Evolutionary conservation across 2,113 vertebrate genomes (phyloP).

Genomic region (Rhinichthys klamathensis): DNA sequence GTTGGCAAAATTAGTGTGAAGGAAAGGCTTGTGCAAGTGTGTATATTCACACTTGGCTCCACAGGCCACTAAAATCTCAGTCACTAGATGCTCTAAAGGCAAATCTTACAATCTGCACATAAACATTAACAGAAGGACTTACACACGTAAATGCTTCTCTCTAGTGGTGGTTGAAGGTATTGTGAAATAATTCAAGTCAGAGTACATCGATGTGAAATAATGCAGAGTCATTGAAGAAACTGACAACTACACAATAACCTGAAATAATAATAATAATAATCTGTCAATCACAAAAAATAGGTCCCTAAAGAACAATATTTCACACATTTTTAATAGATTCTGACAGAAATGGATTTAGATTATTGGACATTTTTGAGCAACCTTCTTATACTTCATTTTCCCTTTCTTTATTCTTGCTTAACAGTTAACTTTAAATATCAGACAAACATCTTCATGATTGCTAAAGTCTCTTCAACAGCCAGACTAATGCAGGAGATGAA

Average conservation of each 20-base stretch:
- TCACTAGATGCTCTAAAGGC: neutral
- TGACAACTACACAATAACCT: neutral
- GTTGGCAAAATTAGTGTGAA: neutral
- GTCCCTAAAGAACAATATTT: no score
- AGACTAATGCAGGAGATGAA: no score
- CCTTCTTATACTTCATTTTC: no score
- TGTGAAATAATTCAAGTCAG: neutral
- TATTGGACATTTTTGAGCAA: no score
- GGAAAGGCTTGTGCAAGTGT: neutral
- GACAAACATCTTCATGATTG: no score
- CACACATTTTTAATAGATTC: no score
- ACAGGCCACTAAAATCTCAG: neutral
- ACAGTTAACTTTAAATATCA: no score
- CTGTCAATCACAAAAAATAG: neutral
- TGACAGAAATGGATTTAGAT: no score
- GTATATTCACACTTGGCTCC: neutral
- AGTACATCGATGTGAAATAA: neutral
- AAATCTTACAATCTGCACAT: neutral
- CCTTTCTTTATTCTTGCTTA: no score
- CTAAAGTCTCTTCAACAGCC: no score
- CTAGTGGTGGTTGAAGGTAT: conserved; percentile 27
- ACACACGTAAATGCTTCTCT: conserved; percentile 26
- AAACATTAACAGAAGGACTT: neutral
- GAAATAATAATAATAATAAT: neutral
- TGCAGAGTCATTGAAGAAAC: neutral